Base-by-base conservation (phyloP, 2,113 vertebrate genomes). In the Anarrhichthys ocellatus region DNA sequence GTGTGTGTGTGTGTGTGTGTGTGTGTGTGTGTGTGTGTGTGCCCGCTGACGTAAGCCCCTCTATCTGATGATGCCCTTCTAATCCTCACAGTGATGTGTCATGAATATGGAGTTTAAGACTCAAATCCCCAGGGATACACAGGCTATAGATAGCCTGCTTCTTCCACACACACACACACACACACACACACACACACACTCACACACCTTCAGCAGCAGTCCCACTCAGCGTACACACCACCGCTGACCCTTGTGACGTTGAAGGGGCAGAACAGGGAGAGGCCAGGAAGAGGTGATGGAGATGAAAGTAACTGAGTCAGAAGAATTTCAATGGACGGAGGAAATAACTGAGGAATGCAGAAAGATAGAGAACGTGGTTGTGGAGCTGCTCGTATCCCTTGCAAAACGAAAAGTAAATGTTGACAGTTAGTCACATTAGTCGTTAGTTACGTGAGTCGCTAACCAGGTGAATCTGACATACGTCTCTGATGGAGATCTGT, bases 31-130 rank as follows among this genome's bases (percentile, higher is more conserved):
- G 27, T 27, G 27, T 56, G 40, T 63, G 36, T 61, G 86, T 27
- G 50, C 50, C 42, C 75, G 83, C 87, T 93, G 92, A 92, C 90
- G 92, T 95, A 93, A 93, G 88, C 86, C 86, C 84, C 90, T 93
- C 94, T 95, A 94, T 96, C 95, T 95, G 94, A 94, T 93, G 92
- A 96, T 95, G 94, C 94, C 92, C 92, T 94, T 93, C 93, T 96
- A 97, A 96, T 96, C 95, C 90, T 36, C 91, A 94, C 95, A 96
- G 95, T 95, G 96, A 95, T 95, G 91, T 95, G 96, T 96, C 95
- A 95, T 93, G 95, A 96, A 95, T 95, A 96, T 96, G 92, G 95
- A 96, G 95, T 95, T 95, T 96, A 96, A 95, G 90, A 89, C 91
- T 95, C 94, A 96, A 96, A 96, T 96, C 94, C 94, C 94, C 90